Percentiles rank a stretch among this genome's conserved stretches.
Conservation (phyloP, 2,797 vertebrate genomes). For the Danio aesculapii region DNA sequence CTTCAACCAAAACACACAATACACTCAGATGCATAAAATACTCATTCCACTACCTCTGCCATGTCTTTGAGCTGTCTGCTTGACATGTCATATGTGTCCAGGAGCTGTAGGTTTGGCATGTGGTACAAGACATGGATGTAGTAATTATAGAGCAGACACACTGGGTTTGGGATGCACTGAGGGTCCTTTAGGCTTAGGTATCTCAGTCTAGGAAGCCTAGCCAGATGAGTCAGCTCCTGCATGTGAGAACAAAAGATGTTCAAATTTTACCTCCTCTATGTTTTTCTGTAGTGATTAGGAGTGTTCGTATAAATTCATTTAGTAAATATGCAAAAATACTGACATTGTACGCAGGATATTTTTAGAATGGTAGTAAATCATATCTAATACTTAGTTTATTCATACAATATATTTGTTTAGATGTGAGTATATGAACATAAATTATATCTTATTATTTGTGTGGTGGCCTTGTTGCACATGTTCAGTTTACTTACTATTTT, state of each 20-base stretch:
- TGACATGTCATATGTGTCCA: constrained; percentile 86
- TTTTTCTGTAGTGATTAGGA: background rate
- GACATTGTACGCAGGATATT: background rate
- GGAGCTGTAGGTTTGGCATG: constrained; percentile 82
- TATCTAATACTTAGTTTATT: background rate
- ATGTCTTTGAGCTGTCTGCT: constrained; percentile 84
- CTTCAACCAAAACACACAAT: constrained; percentile 5
- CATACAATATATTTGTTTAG: background rate
- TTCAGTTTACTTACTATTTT: background rate
- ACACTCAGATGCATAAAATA: constrained; percentile 6
- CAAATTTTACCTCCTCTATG: background rate
- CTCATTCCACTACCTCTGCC: constrained; percentile 79
- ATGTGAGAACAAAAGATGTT: constrained; percentile 22
- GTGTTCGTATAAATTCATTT: background rate
- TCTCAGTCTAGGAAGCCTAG: constrained; percentile 77
- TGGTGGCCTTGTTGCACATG: too few relatives aligned
- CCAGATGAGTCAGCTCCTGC: constrained; percentile 86
- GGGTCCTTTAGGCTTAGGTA: constrained; percentile 86
- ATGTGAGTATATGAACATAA: background rate
- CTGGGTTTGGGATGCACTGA: constrained; percentile 83
- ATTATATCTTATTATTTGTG: background rate
- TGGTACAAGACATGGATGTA: constrained; percentile 89
- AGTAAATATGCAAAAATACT: background rate
- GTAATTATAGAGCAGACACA: constrained; percentile 90
- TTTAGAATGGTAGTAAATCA: background rate